Evolutionary conservation across 2,888 invertebrate genomes (phyloP), one percentile per base, ranked within the genome.

Genomic region (Trilocha varians): DNA sequence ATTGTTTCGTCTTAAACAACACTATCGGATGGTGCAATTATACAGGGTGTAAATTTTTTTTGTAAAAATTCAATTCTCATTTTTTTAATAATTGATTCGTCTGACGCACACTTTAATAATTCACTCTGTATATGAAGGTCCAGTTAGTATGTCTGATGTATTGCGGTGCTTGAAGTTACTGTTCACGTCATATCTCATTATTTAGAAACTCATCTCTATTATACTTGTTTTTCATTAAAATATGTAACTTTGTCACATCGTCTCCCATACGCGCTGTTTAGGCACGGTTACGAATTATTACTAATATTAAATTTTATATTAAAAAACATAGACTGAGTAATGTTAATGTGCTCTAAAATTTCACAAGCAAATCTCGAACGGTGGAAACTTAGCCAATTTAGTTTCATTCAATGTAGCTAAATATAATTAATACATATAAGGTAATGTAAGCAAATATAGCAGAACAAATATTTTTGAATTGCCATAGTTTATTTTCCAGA

Each of bases 321-420:
- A 54, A 57, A 57, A 65, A 62, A 62, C 56, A 80, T 79, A 79
- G 82, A 83, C 82, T 82, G 82, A 82, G 64, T 78, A 78, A 70
- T 70, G 60, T 71, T 76, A 74, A 72, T 72, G 68, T 65, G 64
- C 67, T 67, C 63, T 62, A 60, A 64, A 59, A 63, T 56, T 56
- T 60, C 58, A 58, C 51, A 56, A 47, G 59, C 51, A 53, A 57
- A 53, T 9, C 55, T 55, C 45, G 49, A 50, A 25, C 25, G 51
- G 42, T 55, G 56, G 48, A 57, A 51, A 48, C 25, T 25, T 25
- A 25, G 25, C 25, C 25, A 25, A 25, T 25, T 25, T 25, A 25
- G 25, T 25, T 25, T 9, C 25, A 25, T 25, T 25, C 25, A 14
- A 35, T 14, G 15, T 35, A 35, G 2, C 14, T 13, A 34, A 39